Base-by-base conservation (phyloP, 2,113 vertebrate species). In the Aviceda subcristata region DNA sequence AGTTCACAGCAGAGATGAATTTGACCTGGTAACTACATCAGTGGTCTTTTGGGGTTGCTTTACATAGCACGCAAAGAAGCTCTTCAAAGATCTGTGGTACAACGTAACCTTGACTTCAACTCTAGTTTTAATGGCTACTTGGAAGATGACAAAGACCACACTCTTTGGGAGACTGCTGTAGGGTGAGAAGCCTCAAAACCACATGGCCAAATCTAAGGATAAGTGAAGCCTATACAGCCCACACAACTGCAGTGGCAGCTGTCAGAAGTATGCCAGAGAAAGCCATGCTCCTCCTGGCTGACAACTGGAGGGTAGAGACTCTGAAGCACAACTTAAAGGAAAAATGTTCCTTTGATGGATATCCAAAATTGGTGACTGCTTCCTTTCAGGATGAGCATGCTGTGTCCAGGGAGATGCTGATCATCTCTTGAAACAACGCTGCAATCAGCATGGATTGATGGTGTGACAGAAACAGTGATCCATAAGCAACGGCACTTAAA, bases 51-150 rank as follows among this genome's bases (percentile, higher is more conserved):
- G 77, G 83, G 48, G 23, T 69, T 90, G 91, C 89, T 97, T 56
- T 86, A 86, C 95, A 63, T 76, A 93, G 91, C 96, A 90, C 4
- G 7, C 84, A 83, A 69, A 55, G 22, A 81, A 85, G 36, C 76
- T 93, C 95, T 95, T 96, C 94, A 94, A 90, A 96, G 89, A 38
- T 59, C 48, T 88, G 97, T 95, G 97, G 92, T 91, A 29, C 94
- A 75, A 46, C 32, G 30, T 97, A 96, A 97, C 98, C 98, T 95
- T 50, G 39, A 51, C 72, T 97, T 97, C 97, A 98, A 97, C 97
- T 86, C 95, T 15, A 0, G 16, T 26, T 94, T 96, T 93, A 96
- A 88, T 91, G 96, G 97, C 88, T 88, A 22, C 87, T 87, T 87
- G 91, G 84, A 83, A 92, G 97, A 97, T 95, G 89, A 98, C 95